phyloP scores from a whole-genome alignment of 2,797 vertebrate genomes.

The Chelonia mydas region DNA sequence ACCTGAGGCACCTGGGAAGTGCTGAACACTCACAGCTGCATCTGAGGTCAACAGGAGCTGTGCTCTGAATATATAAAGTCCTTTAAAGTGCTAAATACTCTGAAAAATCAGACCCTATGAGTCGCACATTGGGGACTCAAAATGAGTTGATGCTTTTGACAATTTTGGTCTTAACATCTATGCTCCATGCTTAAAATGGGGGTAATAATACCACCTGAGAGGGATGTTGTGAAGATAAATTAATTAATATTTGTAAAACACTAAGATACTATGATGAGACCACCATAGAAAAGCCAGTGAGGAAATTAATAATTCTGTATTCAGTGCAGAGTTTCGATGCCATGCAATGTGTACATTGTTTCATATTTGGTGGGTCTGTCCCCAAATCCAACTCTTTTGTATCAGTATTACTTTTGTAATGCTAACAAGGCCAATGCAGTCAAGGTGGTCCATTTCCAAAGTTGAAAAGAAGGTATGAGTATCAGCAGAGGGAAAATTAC shows the following conservation, averaged over 20 bases:
- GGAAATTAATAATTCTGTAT: not conserved
- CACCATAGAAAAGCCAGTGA: not conserved
- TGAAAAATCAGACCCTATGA: too few species aligned
- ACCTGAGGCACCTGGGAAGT: too few species aligned
- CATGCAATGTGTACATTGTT: not conserved
- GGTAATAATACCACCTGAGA: not conserved
- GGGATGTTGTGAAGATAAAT: not conserved
- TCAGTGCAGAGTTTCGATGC: not conserved
- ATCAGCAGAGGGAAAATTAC: too few species aligned
- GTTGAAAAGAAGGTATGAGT: too few species aligned
- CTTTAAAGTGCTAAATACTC: too few species aligned
- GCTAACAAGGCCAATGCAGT: too few species aligned
- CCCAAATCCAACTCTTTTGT: not conserved
- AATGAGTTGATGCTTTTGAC: not conserved
- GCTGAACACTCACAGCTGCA: too few species aligned
- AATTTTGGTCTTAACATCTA: not conserved
- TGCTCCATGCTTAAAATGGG: not conserved
- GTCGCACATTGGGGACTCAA: too few species aligned
- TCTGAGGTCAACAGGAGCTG: too few species aligned
- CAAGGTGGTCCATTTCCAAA: too few species aligned
- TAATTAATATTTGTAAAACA: not conserved
- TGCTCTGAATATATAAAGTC: too few species aligned
- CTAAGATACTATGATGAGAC: not conserved
- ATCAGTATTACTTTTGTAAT: not conserved
- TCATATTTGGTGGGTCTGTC: not conserved